Evolutionary conservation across 2,797 vertebrate species (phyloP).

Genomic region (Coilia nasus): DNA sequence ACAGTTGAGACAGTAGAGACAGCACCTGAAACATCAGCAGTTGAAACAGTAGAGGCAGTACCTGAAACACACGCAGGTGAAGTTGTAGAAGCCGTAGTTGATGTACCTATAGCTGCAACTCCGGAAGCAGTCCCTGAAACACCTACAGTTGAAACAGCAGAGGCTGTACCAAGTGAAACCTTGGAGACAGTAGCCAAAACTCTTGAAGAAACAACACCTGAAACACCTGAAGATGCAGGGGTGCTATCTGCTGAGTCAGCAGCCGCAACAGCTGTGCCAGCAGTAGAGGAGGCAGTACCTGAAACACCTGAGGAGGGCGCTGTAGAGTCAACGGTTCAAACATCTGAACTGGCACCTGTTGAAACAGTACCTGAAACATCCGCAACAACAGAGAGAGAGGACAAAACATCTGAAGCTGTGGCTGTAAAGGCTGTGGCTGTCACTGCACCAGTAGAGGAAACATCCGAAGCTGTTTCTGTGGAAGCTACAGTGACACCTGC

Average conservation of each 20-base stretch:
- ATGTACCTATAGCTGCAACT: not conserved
- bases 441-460: not conserved
- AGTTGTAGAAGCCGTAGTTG: not conserved
- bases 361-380: not conserved
- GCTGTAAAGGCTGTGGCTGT: not conserved
- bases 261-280: constrained; percentile 3
- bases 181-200: constrained; percentile 26
- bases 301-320: not conserved
- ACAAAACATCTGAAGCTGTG: not conserved
- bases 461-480: not conserved
- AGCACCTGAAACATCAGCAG: constrained; percentile 25
- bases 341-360: not conserved
- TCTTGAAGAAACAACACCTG: not conserved
- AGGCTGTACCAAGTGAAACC: not conserved
- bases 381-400: too few relatives aligned
- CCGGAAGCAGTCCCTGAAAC: constrained; percentile 23
- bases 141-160: not conserved
- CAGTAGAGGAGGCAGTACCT: not conserved
- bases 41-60: constrained; percentile 24
- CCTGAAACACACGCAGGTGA: not conserved
- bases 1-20: too few relatives aligned
- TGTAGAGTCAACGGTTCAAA: not conserved
- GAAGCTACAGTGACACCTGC: constrained; percentile 1
- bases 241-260: constrained; percentile 4
- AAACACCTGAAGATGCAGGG: not conserved